Base-by-base conservation (phyloP, 2,113 vertebrate species). In the Lampris megalopsis region DNA sequence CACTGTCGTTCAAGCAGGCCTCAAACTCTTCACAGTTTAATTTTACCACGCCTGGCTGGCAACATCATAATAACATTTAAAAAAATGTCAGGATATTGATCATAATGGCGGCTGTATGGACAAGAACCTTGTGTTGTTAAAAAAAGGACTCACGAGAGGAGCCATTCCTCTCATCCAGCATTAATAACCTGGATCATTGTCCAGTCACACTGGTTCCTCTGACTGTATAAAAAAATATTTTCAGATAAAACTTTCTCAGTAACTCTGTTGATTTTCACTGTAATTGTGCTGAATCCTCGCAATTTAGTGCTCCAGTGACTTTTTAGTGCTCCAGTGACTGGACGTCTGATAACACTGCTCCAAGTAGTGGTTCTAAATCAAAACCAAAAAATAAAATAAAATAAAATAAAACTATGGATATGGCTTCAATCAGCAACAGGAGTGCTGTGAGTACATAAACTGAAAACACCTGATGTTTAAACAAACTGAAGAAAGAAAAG, bases 101-200 rank as follows among this genome's bases (percentile, higher is more conserved):
- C 49, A 63, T 6, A 68, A 61, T 75, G 60, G 62, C 71, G 77
- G 56, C 47, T 74, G 24, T 24, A 24, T 24, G 68, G 1, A 68
- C 24, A 2, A 54, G 9, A 45, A 45, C 5, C 6, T 57, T 53
- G 3, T 37, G 37, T 35, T 10, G 41, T n/a, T 53, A 53, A 13
- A 5, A 49, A 49, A 41, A 40, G 37, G 11, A 2, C 4, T 35
- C 10, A 9, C 42, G 6, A 54, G 61, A 53, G 9, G 9, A 60
- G 45, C 42, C 0, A 68, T 68, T 38, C 57, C 37, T 8, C 57
- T 59, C 37, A 59, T 2, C 6, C 8, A 38, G 9, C 10, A 58
- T 38, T 9, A 9, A 24, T 24, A 24, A 24, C 24, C 24, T 24
- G 24, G 24, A 24, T 24, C 24, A 24, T 24, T 24, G 24, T 24